These are phyloP conservation scores for Danaus melanippus DNA, from an alignment of 1,140 invertebrate genomes.

Conservation along the genomic window DNA sequence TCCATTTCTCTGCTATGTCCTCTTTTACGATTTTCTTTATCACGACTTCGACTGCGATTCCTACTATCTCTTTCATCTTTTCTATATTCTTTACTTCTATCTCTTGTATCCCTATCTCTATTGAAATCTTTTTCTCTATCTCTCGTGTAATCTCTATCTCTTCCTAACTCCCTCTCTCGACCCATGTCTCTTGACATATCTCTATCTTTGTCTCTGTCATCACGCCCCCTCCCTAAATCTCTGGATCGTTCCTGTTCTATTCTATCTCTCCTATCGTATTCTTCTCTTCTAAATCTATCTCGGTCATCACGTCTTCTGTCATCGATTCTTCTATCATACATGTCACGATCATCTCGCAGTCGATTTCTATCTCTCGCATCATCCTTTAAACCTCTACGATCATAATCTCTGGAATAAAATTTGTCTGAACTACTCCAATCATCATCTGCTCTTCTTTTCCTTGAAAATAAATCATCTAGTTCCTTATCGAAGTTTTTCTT, in stretches of 20 bases:
- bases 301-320: constrained; percentile 53
- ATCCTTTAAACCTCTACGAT: constrained; percentile 29
- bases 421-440: constrained; percentile 17
- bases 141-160: constrained; percentile 19
- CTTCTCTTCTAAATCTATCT: constrained; percentile 41
- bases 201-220: constrained; percentile 16
- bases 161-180: constrained; percentile 11
- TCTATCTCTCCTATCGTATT: constrained; percentile 38
- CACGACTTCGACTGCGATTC: constrained; percentile 33
- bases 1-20: constrained; percentile 42
- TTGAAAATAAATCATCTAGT: constrained; percentile 47
- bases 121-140: constrained; percentile 3
- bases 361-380: constrained; percentile 35
- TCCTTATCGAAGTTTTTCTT: constrained; percentile 56
- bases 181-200: constrained; percentile 11
- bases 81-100: constrained; percentile 29
- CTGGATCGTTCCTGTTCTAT: constrained; percentile 12
- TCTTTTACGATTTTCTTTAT: constrained; percentile 50
- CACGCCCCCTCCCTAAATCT: constrained; percentile 15
- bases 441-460: constrained; percentile 32
- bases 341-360: constrained; percentile 24
- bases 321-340: constrained; percentile 40
- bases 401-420: constrained; percentile 29
- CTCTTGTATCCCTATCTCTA: constrained; percentile 20
- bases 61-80: constrained; percentile 34